Conservation (phyloP, 2,113 vertebrate genomes). For the Machaerirhynchus nigripectus region DNA sequence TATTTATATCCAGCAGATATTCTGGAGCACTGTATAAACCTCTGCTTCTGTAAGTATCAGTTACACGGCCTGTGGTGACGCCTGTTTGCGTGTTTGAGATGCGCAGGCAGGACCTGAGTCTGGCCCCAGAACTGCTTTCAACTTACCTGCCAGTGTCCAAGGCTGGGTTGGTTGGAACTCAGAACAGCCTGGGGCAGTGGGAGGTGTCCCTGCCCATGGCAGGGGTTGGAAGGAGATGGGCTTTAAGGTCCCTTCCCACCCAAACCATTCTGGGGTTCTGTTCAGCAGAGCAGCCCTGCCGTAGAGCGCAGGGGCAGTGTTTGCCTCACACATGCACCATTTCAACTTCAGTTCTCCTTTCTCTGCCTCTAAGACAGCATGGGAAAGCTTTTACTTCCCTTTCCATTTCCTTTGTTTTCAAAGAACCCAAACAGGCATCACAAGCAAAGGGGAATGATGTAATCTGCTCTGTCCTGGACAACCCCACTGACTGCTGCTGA, state of each 20-base stretch:
- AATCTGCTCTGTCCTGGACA: neutral
- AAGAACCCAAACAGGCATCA: neutral
- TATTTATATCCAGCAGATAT: neutral
- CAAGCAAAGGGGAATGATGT: neutral
- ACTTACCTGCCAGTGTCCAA: neutral
- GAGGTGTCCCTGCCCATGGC: accelerated
- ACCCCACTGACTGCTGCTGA: neutral
- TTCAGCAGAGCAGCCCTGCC: neutral
- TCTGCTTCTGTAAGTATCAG: neutral
- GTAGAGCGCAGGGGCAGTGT: accelerated
- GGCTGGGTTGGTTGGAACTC: too few relatives aligned
- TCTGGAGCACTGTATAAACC: neutral
- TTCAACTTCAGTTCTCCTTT: neutral
- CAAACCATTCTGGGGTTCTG: neutral
- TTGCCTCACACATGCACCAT: neutral
- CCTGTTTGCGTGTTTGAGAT: neutral
- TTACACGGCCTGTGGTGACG: accelerated
- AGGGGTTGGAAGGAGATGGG: neutral
- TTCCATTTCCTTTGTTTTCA: neutral
- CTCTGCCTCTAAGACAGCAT: neutral
- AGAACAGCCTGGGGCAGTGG: accelerated
- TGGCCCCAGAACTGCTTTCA: neutral
- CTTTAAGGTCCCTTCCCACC: neutral
- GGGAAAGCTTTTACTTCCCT: slow-evolving; percentile 24
- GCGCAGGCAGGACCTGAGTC: accelerated